phyloP scores from a whole-genome alignment of 2,113 vertebrate genomes.

The Sturnira hondurensis region DNA sequence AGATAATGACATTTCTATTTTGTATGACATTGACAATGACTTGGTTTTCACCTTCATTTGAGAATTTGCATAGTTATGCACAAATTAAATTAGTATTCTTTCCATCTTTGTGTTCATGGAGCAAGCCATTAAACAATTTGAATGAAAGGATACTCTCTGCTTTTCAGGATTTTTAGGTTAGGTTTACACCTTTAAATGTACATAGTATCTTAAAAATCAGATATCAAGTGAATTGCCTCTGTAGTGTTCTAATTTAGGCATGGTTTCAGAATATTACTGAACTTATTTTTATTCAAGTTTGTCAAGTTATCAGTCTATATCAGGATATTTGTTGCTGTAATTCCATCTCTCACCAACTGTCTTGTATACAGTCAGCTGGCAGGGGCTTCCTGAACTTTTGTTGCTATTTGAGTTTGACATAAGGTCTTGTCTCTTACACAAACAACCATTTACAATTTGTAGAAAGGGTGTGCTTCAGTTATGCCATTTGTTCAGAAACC shows the following conservation, averaged over 20 bases:
- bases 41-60: not conserved
- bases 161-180: not conserved
- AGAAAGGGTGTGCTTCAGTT: not conserved
- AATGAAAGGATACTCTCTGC: not conserved
- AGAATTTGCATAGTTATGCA: not conserved
- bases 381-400: not conserved
- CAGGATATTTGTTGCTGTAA: not conserved
- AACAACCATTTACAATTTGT: not conserved
- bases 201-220: not conserved
- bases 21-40: not conserved
- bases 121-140: not conserved
- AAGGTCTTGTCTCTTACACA: not conserved
- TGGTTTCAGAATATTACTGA: not conserved
- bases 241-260: not conserved
- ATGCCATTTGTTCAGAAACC: not conserved
- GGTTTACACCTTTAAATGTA: not conserved
- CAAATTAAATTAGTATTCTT: not conserved
- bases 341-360: not conserved
- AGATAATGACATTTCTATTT: not conserved
- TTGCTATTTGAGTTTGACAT: slow-evolving; percentile 9
- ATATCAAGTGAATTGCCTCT: not conserved
- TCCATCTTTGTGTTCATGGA: not conserved
- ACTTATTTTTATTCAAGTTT: slow-evolving; percentile 1
- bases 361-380: not conserved
- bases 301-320: not conserved